These are phyloP conservation scores for Pontoporia blainvillei DNA, from an alignment of 2,113 vertebrate genomes.

Conservation along the genomic window DNA sequence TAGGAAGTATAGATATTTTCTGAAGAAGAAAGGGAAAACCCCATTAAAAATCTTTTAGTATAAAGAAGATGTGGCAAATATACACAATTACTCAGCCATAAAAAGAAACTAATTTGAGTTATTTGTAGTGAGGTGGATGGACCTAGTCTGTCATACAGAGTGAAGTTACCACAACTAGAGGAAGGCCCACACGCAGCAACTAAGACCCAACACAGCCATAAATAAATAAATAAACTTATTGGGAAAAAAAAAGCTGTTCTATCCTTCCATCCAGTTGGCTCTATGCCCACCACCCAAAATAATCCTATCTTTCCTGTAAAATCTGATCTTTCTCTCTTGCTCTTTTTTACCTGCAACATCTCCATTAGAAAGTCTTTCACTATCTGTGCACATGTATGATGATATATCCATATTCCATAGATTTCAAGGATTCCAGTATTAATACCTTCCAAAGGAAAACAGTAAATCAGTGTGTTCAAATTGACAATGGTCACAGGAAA, in stretches of 20 bases:
- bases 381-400: too few species aligned
- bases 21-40: not conserved
- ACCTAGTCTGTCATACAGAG: too few species aligned
- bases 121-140: too few species aligned
- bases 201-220: too few species aligned
- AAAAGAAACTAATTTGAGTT: too few species aligned
- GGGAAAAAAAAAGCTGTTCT: not conserved
- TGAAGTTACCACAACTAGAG: too few species aligned
- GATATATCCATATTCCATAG: not conserved
- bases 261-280: not conserved
- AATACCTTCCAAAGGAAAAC: not conserved
- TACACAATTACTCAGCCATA: too few species aligned
- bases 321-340: not conserved
- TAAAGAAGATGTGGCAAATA: not conserved
- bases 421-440: not conserved
- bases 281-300: not conserved
- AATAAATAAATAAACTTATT: too few species aligned
- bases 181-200: too few species aligned
- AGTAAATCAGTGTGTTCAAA: not conserved
- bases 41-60: not conserved
- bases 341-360: not conserved
- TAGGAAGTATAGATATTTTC: not conserved
- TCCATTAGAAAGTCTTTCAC: not conserved
- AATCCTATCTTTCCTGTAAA: not conserved
- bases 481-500: not conserved